Conservation (phyloP, 2,888 invertebrate genomes). For the Tipula confusa region DNA sequence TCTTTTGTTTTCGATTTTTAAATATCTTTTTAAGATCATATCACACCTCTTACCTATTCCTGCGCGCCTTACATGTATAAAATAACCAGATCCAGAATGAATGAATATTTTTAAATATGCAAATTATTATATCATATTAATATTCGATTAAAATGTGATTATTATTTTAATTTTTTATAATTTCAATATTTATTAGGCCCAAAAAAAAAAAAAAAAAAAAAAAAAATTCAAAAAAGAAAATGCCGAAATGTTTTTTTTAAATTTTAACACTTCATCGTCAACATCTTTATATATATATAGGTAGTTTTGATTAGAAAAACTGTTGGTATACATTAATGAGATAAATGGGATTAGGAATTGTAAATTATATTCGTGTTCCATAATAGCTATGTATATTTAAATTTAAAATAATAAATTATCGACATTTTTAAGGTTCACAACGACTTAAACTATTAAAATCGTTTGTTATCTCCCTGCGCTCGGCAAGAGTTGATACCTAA, state of each 20-base stretch:
- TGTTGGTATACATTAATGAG: conserved; percentile 15
- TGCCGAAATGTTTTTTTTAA: neutral
- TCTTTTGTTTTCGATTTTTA: no score
- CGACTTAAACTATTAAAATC: neutral
- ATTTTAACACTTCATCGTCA: conserved; percentile 20
- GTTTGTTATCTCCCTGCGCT: neutral
- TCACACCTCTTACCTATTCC: no score
- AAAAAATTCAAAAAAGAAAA: neutral
- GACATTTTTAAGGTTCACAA: neutral
- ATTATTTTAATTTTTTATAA: conserved; percentile 4
- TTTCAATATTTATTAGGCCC: neutral
- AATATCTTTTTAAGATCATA: no score
- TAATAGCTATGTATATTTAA: neutral
- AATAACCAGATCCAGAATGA: no score
- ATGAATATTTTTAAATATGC: neutral
- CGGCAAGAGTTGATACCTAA: neutral
- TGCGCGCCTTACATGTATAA: no score
- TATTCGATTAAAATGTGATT: conserved; percentile 25
- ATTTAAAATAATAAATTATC: neutral
- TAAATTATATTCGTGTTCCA: neutral
- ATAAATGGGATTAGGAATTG: neutral
- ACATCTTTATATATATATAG: conserved; percentile 25
- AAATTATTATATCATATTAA: neutral
- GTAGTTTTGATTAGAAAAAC: conserved; percentile 25
- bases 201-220: no score